phyloP scores from a whole-genome alignment of 1,140 invertebrate genomes.

The Drosophila saltans region DNA sequence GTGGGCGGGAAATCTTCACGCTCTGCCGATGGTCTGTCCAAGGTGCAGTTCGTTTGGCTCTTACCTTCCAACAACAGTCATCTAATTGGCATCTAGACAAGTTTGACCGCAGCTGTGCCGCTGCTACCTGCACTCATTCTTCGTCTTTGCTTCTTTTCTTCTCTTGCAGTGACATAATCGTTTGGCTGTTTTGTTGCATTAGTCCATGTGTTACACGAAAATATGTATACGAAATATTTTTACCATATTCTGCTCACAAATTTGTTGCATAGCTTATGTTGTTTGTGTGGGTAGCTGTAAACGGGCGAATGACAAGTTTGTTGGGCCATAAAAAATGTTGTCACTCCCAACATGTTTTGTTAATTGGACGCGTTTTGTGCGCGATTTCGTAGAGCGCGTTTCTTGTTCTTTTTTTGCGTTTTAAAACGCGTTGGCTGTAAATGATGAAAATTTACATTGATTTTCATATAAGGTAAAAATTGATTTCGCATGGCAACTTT shows the following conservation, averaged over 20 bases:
- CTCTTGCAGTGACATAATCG: conserved; percentile 60
- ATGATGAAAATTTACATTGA: neutral
- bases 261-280: conserved; percentile 53
- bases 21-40: conserved; percentile 5
- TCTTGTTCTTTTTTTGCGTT: neutral
- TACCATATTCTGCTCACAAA: conserved; percentile 27
- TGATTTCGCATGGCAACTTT: neutral
- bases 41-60: conserved; percentile 17
- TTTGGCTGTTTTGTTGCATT: conserved; percentile 47
- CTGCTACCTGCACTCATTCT: conserved; percentile 39
- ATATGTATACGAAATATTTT: conserved; percentile 28
- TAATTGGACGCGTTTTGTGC: conserved; percentile 24
- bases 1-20: conserved; percentile 57
- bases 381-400: conserved; percentile 4
- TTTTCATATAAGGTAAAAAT: neutral
- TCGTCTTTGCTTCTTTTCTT: conserved; percentile 10
- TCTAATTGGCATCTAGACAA: conserved; percentile 73
- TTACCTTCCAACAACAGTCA: conserved; percentile 50
- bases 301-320: conserved; percentile 57
- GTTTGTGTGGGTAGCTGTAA: conserved; percentile 39
- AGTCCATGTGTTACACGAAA: conserved; percentile 50
- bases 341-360: conserved; percentile 29
- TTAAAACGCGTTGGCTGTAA: conserved; percentile 4
- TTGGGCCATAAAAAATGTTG: conserved; percentile 61
- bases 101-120: conserved; percentile 61